phyloP scores from a whole-genome alignment of 2,797 vertebrate genomes.

The Chlorospingus semifuscus region DNA sequence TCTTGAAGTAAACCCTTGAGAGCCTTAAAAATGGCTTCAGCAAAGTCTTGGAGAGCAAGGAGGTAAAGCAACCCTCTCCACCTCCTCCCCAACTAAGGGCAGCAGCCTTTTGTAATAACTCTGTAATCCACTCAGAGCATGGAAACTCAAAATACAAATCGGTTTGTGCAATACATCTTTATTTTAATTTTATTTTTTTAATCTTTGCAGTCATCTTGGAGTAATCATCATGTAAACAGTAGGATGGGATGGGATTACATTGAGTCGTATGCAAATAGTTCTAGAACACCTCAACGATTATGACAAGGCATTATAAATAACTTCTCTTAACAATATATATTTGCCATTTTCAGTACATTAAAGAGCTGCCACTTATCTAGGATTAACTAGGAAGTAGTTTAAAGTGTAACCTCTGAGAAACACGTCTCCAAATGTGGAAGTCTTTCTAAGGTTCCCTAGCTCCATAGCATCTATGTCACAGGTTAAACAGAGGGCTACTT shows the following conservation, averaged over 20 bases:
- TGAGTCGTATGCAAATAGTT: slow-evolving; percentile 77
- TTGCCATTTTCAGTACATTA: slow-evolving; percentile 78
- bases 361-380: slow-evolving; percentile 78
- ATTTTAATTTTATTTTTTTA: slow-evolving; percentile 78
- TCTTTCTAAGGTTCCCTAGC: slow-evolving; percentile 62
- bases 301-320: slow-evolving; percentile 84
- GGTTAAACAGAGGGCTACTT: slow-evolving; percentile 66
- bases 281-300: slow-evolving; percentile 79
- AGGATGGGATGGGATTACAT: slow-evolving; percentile 81
- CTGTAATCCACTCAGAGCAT: neutral
- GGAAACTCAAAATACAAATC: slow-evolving; percentile 2
- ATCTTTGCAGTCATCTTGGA: slow-evolving; percentile 79
- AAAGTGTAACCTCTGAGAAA: slow-evolving; percentile 64
- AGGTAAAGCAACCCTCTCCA: neutral
- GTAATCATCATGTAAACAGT: slow-evolving; percentile 81
- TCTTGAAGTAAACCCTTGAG: neutral
- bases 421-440: slow-evolving; percentile 51
- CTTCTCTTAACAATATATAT: slow-evolving; percentile 80
- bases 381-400: slow-evolving; percentile 76
- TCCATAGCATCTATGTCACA: slow-evolving; percentile 58
- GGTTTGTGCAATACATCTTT: slow-evolving; percentile 76
- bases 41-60: neutral
- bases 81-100: neutral
- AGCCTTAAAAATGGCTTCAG: neutral
- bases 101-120: neutral